Conservation (phyloP, 2,113 vertebrate species). For the Crotalus horridus region DNA sequence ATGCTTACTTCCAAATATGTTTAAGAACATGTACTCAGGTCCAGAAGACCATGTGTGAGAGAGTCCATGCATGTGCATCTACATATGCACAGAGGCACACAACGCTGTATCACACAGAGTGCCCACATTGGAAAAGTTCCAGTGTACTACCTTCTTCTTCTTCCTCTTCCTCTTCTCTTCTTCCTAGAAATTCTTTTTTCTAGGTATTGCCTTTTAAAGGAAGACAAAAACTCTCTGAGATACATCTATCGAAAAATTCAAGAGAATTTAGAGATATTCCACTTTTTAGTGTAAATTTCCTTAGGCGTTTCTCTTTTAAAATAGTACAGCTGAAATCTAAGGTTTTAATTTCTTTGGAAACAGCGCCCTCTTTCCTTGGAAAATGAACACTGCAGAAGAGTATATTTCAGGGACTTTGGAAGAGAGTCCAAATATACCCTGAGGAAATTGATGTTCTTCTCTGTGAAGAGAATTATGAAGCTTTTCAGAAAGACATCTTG, state of each 20-base stretch:
- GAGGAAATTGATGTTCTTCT: background rate
- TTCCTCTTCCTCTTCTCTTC: background rate
- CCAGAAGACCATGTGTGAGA: background rate
- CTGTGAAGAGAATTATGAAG: background rate
- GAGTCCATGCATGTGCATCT: background rate
- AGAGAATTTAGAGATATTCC: constrained; percentile 39
- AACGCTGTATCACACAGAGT: background rate
- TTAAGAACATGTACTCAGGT: background rate
- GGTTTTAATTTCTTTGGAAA: constrained; percentile 55
- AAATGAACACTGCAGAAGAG: background rate
- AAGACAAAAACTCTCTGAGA: background rate
- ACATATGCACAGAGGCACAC: background rate
- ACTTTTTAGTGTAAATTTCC: constrained; percentile 37
- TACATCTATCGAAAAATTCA: constrained; percentile 8
- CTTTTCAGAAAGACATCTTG: background rate
- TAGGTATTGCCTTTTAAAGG: background rate
- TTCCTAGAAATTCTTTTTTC: background rate
- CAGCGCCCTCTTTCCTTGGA: constrained; percentile 63
- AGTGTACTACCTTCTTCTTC: background rate
- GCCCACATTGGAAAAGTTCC: background rate
- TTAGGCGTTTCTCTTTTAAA: constrained; percentile 39
- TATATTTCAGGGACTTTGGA: background rate
- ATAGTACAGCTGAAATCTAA: background rate
- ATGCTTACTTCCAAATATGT: background rate
- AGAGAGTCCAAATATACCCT: background rate